Percentiles rank a stretch among this genome's conserved stretches.
phyloP scores from a whole-genome alignment of 1,140 invertebrate genomes.

The Hestina assimilis region DNA sequence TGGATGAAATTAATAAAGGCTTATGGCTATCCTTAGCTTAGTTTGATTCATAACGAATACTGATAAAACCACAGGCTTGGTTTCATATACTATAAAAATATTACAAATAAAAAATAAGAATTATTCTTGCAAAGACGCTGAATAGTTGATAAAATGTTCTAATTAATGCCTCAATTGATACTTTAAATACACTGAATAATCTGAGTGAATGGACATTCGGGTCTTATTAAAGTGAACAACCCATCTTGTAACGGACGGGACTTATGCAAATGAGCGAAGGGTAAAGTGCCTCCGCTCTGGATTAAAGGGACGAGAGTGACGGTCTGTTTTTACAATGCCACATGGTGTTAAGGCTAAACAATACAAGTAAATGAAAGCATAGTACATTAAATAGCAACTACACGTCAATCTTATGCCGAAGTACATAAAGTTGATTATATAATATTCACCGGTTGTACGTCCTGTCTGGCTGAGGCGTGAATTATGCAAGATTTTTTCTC shows the following conservation, averaged over 20 bases:
- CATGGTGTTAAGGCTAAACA: slow-evolving; percentile 29
- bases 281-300: slow-evolving; percentile 36
- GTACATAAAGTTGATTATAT: slow-evolving; percentile 9
- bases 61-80: too few relatives aligned
- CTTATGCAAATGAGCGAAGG: slow-evolving; percentile 49
- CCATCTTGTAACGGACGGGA: slow-evolving; percentile 40
- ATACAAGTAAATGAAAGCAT: slow-evolving; percentile 15
- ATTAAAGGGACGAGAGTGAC: slow-evolving; percentile 37
- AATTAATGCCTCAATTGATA: slow-evolving; percentile 27
- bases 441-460: not conserved
- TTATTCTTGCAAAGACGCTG: too few relatives aligned
- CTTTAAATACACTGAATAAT: slow-evolving; percentile 28
- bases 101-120: too few relatives aligned
- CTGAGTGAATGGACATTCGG: slow-evolving; percentile 30
- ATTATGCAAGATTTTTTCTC: slow-evolving; percentile 18
- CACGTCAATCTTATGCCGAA: not conserved
- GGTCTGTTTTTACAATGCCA: slow-evolving; percentile 46
- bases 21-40: too few relatives aligned
- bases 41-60: too few relatives aligned
- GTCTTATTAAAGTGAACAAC: slow-evolving; percentile 40
- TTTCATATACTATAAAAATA: too few relatives aligned
- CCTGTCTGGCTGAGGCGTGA: slow-evolving; percentile 19
- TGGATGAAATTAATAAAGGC: too few relatives aligned
- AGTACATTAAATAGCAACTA: slow-evolving; percentile 1
- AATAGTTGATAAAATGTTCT: slow-evolving; percentile 19